phyloP scores from a whole-genome alignment of 2,797 vertebrate genomes.

The Rhinichthys osculus region DNA sequence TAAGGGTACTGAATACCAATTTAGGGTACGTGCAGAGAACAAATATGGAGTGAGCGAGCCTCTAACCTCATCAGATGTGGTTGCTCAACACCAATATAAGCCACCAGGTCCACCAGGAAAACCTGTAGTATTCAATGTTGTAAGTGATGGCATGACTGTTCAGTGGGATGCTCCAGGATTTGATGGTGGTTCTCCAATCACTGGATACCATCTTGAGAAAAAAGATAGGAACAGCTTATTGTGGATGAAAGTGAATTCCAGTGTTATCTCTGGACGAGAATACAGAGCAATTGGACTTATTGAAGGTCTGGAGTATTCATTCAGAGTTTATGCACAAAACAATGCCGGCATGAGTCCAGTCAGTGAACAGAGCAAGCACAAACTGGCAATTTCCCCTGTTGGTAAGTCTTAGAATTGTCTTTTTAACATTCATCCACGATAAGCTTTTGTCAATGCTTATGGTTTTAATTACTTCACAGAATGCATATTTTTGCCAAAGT shows the following conservation, averaged over 20 bases:
- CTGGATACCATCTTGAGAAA: slow-evolving; percentile 95
- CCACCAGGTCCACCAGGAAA: slow-evolving; percentile 92
- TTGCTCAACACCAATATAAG: slow-evolving; percentile 96
- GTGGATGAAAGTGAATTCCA: slow-evolving; percentile 93
- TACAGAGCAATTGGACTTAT: slow-evolving; percentile 91
- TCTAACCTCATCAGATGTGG: slow-evolving; percentile 83
- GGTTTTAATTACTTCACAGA: background rate
- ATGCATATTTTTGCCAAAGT: background rate
- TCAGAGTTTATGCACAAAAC: slow-evolving; percentile 95
- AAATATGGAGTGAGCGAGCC: slow-evolving; percentile 91
- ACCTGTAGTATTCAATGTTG: slow-evolving; percentile 91
- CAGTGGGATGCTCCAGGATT: slow-evolving; percentile 94
- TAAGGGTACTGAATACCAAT: slow-evolving; percentile 92
- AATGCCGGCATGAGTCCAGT: slow-evolving; percentile 89
- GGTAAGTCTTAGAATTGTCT: slow-evolving; percentile 82
- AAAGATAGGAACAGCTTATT: slow-evolving; percentile 98
- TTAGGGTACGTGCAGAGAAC: slow-evolving; percentile 96
- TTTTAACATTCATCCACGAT: background rate
- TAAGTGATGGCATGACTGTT: slow-evolving; percentile 94
- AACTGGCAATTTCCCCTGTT: slow-evolving; percentile 94
- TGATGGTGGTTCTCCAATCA: slow-evolving; percentile 93
- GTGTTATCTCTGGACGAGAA: slow-evolving; percentile 90
- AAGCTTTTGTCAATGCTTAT: background rate
- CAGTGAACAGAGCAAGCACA: slow-evolving; percentile 96
- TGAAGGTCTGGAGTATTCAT: slow-evolving; percentile 97